Evolutionary conservation across 2,888 invertebrate genomes (phyloP).

Genomic region (Campoplex capitator): DNA sequence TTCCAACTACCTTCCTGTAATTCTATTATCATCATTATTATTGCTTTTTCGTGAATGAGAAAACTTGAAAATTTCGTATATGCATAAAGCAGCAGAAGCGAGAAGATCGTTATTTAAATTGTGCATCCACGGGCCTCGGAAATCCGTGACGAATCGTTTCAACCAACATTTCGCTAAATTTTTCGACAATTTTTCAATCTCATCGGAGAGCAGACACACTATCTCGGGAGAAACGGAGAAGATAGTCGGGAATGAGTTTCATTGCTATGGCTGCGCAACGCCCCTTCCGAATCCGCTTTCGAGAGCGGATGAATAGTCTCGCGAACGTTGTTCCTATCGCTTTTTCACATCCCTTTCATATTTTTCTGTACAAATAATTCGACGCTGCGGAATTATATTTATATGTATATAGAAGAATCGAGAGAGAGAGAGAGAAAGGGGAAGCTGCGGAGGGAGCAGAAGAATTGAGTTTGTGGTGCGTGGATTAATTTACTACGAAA

Average conservation of each 20-base stretch:
- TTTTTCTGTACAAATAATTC: constrained; percentile 39
- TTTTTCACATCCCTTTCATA: neutral
- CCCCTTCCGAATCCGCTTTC: constrained; percentile 69
- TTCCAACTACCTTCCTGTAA: neutral
- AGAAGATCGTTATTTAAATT: too few relatives aligned
- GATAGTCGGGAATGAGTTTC: constrained; percentile 62
- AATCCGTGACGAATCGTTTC: too few relatives aligned
- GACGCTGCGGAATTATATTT: constrained; percentile 41
- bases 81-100: too few relatives aligned
- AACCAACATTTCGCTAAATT: neutral
- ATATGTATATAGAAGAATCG: neutral
- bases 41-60: neutral
- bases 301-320: constrained; percentile 43
- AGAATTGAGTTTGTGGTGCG: constrained; percentile 46
- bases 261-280: constrained; percentile 46
- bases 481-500: constrained; percentile 52
- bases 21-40: neutral
- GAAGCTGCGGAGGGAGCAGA: neutral
- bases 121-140: too few relatives aligned
- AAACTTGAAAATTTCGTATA: neutral
- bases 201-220: constrained; percentile 1
- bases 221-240: constrained; percentile 47
- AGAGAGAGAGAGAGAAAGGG: constrained; percentile 1
- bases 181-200: neutral
- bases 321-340: neutral